A percentile compares a stretch with the other conserved stretches of the same genome.
Conservation (phyloP, 2,113 vertebrate species). For the Sphyrna mokarran region DNA sequence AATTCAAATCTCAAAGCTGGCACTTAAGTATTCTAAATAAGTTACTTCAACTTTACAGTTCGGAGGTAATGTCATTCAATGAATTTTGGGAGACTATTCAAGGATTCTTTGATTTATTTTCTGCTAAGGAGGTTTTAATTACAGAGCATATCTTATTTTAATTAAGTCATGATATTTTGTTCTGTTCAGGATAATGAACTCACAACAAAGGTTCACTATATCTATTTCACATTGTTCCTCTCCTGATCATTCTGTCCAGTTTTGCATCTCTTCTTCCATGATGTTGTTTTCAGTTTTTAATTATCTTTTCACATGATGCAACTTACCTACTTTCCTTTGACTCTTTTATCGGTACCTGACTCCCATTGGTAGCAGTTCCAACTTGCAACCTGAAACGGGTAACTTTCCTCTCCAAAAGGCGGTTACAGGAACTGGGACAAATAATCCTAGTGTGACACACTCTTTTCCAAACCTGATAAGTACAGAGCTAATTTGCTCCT, state of each 20-base stretch:
- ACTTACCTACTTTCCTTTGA: background rate
- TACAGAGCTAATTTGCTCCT: background rate
- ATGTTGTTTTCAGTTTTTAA: background rate
- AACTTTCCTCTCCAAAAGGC: background rate
- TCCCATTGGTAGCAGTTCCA: background rate
- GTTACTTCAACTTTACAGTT: background rate
- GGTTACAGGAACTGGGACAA: background rate
- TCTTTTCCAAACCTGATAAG: background rate
- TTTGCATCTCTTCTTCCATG: background rate
- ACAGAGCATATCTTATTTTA: background rate
- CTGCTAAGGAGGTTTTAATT: background rate
- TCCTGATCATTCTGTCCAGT: background rate
- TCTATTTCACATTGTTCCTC: background rate
- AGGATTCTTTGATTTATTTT: background rate
- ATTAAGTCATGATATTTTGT: background rate
- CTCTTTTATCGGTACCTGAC: background rate
- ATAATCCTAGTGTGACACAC: background rate
- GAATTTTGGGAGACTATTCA: background rate
- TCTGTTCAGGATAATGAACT: background rate
- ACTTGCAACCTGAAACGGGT: background rate
- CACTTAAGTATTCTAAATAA: background rate
- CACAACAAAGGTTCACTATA: background rate
- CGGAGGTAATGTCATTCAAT: background rate
- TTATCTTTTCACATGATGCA: background rate
- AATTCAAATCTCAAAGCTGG: background rate